Conservation (phyloP, 23 tunicate genomes). For the Aplidium turbinatum region DNA sequence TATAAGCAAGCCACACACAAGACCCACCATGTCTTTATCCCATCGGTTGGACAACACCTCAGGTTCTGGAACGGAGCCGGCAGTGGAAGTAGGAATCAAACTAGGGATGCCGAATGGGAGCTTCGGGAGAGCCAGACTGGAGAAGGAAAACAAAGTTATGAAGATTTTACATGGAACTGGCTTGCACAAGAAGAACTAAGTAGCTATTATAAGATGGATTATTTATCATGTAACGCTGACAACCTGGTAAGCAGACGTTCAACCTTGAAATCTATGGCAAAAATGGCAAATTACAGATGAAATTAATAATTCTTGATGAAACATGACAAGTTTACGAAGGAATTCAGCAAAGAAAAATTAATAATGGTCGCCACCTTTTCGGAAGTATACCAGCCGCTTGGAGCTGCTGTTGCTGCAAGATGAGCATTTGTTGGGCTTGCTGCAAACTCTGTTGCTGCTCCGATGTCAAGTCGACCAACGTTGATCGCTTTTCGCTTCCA, state of each 20-base stretch:
- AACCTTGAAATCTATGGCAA: too few relatives aligned
- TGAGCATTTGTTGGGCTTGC: constrained; percentile 72
- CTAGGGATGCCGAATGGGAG: constrained; percentile 2
- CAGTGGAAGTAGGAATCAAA: constrained; percentile 22
- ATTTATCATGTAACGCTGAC: too few relatives aligned
- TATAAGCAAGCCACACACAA: too few relatives aligned
- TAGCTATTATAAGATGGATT: too few relatives aligned
- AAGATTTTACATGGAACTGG: background rate
- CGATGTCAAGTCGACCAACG: constrained; percentile 44
- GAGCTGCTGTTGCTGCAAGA: constrained; percentile 83
- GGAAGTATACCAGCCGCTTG: constrained; percentile 92
- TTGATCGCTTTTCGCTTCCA: constrained; percentile 16
- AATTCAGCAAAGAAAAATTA: background rate
- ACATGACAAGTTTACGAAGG: too few relatives aligned
- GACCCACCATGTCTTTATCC: constrained; percentile 79
- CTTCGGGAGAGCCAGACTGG: constrained; percentile 40
- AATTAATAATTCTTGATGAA: too few relatives aligned
- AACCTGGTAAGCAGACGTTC: too few relatives aligned
- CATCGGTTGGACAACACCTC: constrained; percentile 43
- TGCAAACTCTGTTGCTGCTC: constrained; percentile 86
- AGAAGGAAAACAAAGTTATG: background rate
- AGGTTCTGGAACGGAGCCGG: constrained; percentile 28
- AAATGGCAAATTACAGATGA: too few relatives aligned
- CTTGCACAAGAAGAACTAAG: too few relatives aligned
- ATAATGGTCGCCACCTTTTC: constrained; percentile 47